Conservation (phyloP, 2,888 invertebrate genomes). For the Venustoraphidia nigricollis region DNA sequence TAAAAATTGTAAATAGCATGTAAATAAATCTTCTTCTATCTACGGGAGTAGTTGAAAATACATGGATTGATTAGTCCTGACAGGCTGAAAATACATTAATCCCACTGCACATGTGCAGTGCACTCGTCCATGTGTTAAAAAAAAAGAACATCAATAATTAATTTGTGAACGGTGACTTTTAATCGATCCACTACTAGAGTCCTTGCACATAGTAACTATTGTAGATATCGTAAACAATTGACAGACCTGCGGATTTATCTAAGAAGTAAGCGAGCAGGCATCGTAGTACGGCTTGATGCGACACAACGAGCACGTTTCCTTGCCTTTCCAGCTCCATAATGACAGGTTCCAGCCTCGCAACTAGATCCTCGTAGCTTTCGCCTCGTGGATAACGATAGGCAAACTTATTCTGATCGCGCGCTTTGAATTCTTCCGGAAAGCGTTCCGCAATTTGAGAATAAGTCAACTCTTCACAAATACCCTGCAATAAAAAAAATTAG, state of each 20-base stretch:
- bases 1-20: too few species aligned
- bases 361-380: slow-evolving; percentile 96
- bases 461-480: slow-evolving; percentile 98
- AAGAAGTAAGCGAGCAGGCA: slow-evolving; percentile 95
- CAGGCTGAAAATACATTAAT: too few species aligned
- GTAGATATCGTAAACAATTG: not conserved
- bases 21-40: too few species aligned
- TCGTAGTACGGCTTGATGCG: slow-evolving; percentile 91
- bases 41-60: too few species aligned
- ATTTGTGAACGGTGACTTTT: too few species aligned
- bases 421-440: slow-evolving; percentile 90
- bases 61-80: too few species aligned
- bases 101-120: too few species aligned
- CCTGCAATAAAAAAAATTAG: slow-evolving; percentile 36
- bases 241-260: slow-evolving; percentile 78
- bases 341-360: slow-evolving; percentile 92
- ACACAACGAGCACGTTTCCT: slow-evolving; percentile 89
- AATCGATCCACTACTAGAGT: too few species aligned
- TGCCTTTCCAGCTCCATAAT: slow-evolving; percentile 98
- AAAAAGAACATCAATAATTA: too few species aligned
- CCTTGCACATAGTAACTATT: not conserved
- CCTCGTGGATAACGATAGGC: slow-evolving; percentile 82
- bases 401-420: slow-evolving; percentile 94
- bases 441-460: slow-evolving; percentile 91
- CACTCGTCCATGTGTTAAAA: too few species aligned